phyloP scores from a whole-genome alignment of 2,888 invertebrate genomes.

The Cryptus armator region DNA sequence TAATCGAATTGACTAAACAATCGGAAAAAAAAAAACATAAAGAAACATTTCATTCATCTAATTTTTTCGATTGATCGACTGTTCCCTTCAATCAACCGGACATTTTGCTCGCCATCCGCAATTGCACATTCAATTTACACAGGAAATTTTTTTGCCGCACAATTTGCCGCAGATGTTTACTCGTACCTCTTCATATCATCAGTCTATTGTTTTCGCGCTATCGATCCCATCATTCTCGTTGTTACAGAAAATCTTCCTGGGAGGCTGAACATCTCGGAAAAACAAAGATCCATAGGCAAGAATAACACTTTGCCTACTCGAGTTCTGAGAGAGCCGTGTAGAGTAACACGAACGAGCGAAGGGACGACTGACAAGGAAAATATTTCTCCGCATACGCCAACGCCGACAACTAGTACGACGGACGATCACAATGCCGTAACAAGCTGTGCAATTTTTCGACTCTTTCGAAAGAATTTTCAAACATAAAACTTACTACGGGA shows the following conservation, averaged over 20 bases:
- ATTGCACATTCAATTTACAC: too few species aligned
- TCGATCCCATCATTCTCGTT: constrained; percentile 70
- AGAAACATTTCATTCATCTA: too few species aligned
- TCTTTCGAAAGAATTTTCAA: neutral
- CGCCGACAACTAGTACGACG: constrained; percentile 11
- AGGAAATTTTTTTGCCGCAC: neutral
- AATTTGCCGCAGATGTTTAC: constrained; percentile 27
- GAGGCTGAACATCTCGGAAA: constrained; percentile 76
- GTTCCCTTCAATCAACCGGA: too few species aligned
- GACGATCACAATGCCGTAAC: constrained; percentile 36
- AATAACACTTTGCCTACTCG: constrained; percentile 77
- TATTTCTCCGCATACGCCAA: constrained; percentile 65
- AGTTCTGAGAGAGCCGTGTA: constrained; percentile 19
- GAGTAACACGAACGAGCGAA: constrained; percentile 36
- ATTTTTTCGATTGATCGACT: too few species aligned
- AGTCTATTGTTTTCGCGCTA: constrained; percentile 48
- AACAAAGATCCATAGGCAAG: constrained; percentile 82
- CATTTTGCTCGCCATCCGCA: too few species aligned
- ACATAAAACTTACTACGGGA: neutral
- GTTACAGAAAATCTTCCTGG: constrained; percentile 76
- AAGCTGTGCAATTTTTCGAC: neutral
- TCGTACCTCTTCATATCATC: constrained; percentile 21
- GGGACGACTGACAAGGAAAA: constrained; percentile 73
- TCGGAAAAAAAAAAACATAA: too few species aligned
- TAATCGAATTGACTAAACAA: too few species aligned